Base-by-base conservation (phyloP, 2,888 invertebrate genomes). In the Choreutis nemorana region DNA sequence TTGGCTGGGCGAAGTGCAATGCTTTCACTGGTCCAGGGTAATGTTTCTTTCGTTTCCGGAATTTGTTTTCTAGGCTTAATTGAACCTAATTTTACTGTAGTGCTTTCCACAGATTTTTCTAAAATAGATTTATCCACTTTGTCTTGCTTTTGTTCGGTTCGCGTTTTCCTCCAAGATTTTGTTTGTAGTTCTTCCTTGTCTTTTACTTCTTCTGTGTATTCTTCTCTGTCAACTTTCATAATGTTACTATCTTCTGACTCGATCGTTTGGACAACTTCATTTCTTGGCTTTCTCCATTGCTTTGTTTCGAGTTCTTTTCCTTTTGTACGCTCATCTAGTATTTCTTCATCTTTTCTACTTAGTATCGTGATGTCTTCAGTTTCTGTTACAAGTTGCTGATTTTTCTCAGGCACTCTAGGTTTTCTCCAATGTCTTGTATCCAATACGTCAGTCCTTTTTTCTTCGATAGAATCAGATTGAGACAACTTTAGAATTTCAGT, bases 1-100 rank as follows among this genome's bases (percentile, higher is more conserved):
- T 83, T 84, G 0, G 86, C 75, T 2, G 85, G 84, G 42, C 83
- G 78, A 39, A 86, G 50, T 44, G 81, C 75, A 8, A 86, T 77
- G 39, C 82, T 79, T 60, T 89, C 85, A 46, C 88, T 81, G 2
- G 84, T 89, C 84, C 55, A 83, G 30, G 52, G 84, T 52, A 50
- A 68, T 40, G 52, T 63, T 67, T 58, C 68, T 48, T 52, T 56
- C 35, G 44, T 51, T 32, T 62, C 52, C 29, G 36, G 35, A 10
- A 35, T 26, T 45, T 38, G 37, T 14, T 36, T 28, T 8, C 24
- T 34, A 8, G 29, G 18, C 10, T 22, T 26, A 12, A 28, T 14
- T 3, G 14, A 6, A 4, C 14, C 14, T 10, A 22, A n/a, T 20
- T 28, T 29, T 35, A 30, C 35, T 4, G 34, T n/a, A n/a, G 27